These are phyloP conservation scores for Brachypodius melanocephalos DNA, from an alignment of 2,113 vertebrate genomes.

Conservation along the genomic window DNA sequence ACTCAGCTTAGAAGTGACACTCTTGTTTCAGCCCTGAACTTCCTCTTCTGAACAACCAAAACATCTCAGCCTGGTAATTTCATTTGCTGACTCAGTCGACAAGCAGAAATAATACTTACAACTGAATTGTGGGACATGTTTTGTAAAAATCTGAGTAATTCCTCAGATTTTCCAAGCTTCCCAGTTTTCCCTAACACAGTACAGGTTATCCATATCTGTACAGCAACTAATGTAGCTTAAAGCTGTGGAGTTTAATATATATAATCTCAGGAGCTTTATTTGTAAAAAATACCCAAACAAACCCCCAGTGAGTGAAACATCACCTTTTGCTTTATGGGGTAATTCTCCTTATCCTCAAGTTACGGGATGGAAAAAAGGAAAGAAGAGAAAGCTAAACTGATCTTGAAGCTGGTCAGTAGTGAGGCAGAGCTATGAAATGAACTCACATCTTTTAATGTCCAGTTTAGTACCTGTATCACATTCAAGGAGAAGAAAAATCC, in stretches of 20 bases:
- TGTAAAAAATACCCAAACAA: not conserved
- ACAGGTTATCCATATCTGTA: not conserved
- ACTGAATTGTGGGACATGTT: not conserved
- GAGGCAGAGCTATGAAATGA: not conserved
- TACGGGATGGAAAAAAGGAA: not conserved
- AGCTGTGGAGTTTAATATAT: not conserved
- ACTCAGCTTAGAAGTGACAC: not conserved
- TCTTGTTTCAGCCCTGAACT: not conserved
- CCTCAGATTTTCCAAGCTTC: not conserved
- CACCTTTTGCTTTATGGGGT: not conserved
- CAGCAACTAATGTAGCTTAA: not conserved
- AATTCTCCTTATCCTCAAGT: not conserved
- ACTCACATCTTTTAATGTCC: not conserved
- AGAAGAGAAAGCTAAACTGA: not conserved
- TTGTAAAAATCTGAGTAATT: not conserved
- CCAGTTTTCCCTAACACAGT: not conserved
- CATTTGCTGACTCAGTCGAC: not conserved
- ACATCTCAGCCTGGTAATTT: not conserved
- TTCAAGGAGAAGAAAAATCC: conserved; percentile 31
- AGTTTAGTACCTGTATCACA: not conserved
- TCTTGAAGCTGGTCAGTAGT: not conserved
- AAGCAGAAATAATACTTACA: not conserved
- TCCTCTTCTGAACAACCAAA: not conserved
- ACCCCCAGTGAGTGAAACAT: accelerated
- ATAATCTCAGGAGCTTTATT: not conserved